phyloP scores from a whole-genome alignment of 37 sponge, comb jelly and placozoan genomes.

The Oscarella lobularis region DNA sequence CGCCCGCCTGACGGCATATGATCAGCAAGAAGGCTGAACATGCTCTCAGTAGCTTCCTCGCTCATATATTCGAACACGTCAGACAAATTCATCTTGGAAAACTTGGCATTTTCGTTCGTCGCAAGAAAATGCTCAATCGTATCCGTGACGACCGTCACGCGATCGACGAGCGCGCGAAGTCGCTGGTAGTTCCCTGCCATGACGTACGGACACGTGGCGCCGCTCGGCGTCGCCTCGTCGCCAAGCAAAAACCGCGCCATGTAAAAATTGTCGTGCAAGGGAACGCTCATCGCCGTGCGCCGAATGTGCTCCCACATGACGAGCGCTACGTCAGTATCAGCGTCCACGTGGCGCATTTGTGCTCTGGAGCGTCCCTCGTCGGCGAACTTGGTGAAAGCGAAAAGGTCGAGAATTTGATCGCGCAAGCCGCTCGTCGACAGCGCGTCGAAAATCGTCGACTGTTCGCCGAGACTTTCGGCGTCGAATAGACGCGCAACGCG shows the following conservation, averaged over 20 bases:
- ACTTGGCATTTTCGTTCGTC: slow-evolving; percentile 1
- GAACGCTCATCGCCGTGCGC: neutral
- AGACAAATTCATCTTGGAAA: slow-evolving; percentile 22
- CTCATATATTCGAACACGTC: slow-evolving; percentile 56
- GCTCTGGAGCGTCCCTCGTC: neutral
- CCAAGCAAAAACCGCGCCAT: slow-evolving; percentile 26
- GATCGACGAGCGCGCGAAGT: slow-evolving; percentile 17
- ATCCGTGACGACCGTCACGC: slow-evolving; percentile 15
- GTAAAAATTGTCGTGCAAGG: slow-evolving; percentile 36
- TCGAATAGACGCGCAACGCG: slow-evolving; percentile 13
- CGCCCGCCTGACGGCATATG: slow-evolving; percentile 16
- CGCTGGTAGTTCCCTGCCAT: slow-evolving; percentile 11
- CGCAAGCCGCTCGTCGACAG: slow-evolving; percentile 17
- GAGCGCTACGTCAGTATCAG: neutral
- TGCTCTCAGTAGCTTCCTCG: slow-evolving; percentile 10
- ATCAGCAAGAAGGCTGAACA: slow-evolving; percentile 12
- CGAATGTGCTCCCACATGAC: neutral
- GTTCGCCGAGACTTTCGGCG: slow-evolving; percentile 27
- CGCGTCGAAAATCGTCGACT: slow-evolving; percentile 12
- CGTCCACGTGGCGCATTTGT: neutral
- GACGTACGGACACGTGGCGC: slow-evolving; percentile 18
- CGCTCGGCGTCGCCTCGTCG: slow-evolving; percentile 1
- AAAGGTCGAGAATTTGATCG: neutral
- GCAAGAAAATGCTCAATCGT: slow-evolving; percentile 17
- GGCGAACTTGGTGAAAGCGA: neutral